Evolutionary conservation across 2,888 invertebrate species (phyloP), one percentile per base, ranked within the genome.

Genomic region (Melipona bicolor): DNA sequence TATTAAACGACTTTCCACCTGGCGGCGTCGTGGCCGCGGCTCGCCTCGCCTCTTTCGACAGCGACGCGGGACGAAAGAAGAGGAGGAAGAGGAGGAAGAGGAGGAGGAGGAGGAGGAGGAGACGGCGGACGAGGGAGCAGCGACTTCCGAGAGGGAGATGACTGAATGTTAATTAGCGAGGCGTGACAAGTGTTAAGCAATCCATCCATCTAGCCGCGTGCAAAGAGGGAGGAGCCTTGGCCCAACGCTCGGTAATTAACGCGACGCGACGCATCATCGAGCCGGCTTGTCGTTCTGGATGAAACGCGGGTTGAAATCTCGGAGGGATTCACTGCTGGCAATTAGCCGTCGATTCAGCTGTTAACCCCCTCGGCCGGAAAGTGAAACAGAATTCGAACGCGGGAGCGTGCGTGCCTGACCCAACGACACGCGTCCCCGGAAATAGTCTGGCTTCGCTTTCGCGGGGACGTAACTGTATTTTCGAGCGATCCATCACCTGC

Each of bases 1-100:
- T 94, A 94, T 94, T 94, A 93, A 94, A 94, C 93, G 90, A 91
- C 90, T 92, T 91, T 92, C 90, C 90, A 92, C 90, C 90, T 91
- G 91, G 87, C 87, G 85, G 24, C 36, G 36, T 75, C 88, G 84
- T 79, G 75, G 84, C 70, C 69, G 76, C n/a, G 68, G 67, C 65
- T 56, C 59, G 85, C 68, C 77, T 72, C 84, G 79, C 21, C 77
- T 43, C n/a, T 74, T 81, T 76, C 74, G 70, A 43, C 70, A 61
- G 62, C 50, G 52, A n/a, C 13, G 36, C 19, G 27, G 49, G n/a
- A 24, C 32, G 43, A 21, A 27, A 49, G 52, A 62, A 49, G 49
- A 61, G 64, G 65, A 49, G 52, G 59, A 61, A 81, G 59, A 54
- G 79, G 65, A 70, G 36, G 77, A 43, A n/a, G n/a, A 68, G 65